These are phyloP conservation scores for Recurvirostra avosetta DNA, from an alignment of 2,113 vertebrate genomes.

Conservation along the genomic window DNA sequence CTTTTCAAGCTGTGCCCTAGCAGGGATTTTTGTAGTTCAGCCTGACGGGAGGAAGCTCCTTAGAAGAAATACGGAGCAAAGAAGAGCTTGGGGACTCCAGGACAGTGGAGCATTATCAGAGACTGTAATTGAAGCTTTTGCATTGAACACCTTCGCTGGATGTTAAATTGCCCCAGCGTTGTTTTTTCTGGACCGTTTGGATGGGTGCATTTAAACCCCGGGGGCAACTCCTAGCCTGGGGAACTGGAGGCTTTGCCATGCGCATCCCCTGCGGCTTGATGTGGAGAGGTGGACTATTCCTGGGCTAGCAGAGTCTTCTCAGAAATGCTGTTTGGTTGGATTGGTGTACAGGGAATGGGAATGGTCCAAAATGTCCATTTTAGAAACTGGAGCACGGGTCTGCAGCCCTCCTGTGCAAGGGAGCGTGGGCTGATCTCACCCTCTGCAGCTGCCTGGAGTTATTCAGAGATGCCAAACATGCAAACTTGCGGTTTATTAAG, in stretches of 20 bases:
- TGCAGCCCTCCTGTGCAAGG: background rate
- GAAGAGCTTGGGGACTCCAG: background rate
- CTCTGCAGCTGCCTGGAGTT: background rate
- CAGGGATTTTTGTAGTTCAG: background rate
- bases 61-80: background rate
- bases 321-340: background rate
- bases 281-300: background rate
- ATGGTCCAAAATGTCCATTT: background rate
- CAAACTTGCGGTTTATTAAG: background rate
- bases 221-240: background rate
- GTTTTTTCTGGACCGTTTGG: background rate
- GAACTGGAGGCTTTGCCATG: background rate
- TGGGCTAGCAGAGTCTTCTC: background rate
- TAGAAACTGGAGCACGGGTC: rapidly evolving
- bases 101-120: background rate
- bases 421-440: background rate
- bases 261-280: rapidly evolving
- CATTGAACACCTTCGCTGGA: background rate
- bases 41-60: background rate
- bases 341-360: background rate
- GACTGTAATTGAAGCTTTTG: background rate
- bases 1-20: background rate
- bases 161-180: rapidly evolving
- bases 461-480: background rate
- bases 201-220: background rate